Base-by-base conservation (phyloP, 2,888 invertebrate species). In the Pemphredon lugubris region DNA sequence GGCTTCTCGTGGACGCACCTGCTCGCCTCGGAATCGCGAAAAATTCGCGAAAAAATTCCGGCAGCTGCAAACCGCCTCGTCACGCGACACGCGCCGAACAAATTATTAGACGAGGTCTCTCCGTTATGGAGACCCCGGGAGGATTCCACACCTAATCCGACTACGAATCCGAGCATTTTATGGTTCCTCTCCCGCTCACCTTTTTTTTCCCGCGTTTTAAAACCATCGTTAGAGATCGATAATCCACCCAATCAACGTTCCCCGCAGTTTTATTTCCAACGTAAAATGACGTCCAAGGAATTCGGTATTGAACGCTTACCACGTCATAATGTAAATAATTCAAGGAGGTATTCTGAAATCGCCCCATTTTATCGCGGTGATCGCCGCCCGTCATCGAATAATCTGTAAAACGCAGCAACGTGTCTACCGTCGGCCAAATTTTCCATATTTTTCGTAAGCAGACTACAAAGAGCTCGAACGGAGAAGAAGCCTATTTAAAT, bases 11-110 rank as follows among this genome's bases (percentile, higher is more conserved):
- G 59, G 61, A 63, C 57, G 71, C 81, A 81, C 81, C 81, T 81
- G 81, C 79, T 81, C 66, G 67, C 20, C 39, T 69, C 42, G 71
- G 67, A 69, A 73, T 81, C 58, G 75, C 71, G 81, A 79, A 81
- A 81, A 81, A 81, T 81, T 68, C 65, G 66, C 75, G 70, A 63
- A 65, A 81, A 81, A 79, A 81, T 70, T 59, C 58, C 37, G 50
- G 67, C 81, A 81, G 81, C 81, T 81, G 81, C 81, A 64, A 66
- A 67, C 64, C 39, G 44, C 57, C 30, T 34, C 72, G 66, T 74
- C 78, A 68, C 68, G 74, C 55, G 78, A 72, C 78, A 76, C 70
- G 55, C 69, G 73, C 55, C 57, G 34, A 39, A 68, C 51, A 21
- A n/a, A 66, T 72, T 73, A 72, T 69, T 78, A 69, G 32, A 45